Base-by-base conservation (phyloP, 2,113 vertebrate genomes). In the Erinaceus europaeus region DNA sequence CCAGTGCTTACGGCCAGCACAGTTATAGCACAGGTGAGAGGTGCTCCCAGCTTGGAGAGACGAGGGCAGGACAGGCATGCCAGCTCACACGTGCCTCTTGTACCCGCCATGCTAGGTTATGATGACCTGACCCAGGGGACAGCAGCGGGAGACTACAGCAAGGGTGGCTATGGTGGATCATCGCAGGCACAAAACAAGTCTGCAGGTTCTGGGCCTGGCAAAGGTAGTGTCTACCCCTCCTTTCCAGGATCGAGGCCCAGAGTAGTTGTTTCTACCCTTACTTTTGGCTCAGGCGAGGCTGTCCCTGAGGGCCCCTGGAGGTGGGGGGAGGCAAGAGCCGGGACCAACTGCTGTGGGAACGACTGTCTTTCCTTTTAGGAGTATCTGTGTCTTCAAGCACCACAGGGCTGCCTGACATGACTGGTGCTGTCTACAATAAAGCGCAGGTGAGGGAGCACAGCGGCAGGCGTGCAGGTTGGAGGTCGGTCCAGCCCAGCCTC, bases 71-170 rank as follows among this genome's bases (percentile, higher is more conserved):
- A 23, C 15, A 20, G 44, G 79, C 42, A 34, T 34, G 21, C 46
- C 42, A 14, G 72, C 84, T 89, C 59, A 50, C 78, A 38, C 13
- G 23, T 55, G 44, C 90, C 87, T 90, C 90, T 92, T 50, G 38
- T 59, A 15, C 86, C 29, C 94, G 77, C 89, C 27, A 23, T 3
- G 0, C 83, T 97, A 99, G 99, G 98, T 95, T 99, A 99, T 61
- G 99, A 99, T 48, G 99, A 99, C 96, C 96, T 99, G 96, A 97
- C 98, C 59, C 99, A 99, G 97, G 98, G 98, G 95, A 98, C 98
- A 2, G 97, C 97, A 71, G 98, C 97, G 79, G 98, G 97, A 74
- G 99, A 99, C 91, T 99, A 99, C 97, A 97, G 97, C 97, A 99
- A 99, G 97, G 98, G 98, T 95, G 98, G 97, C 93, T 99, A 99